phyloP scores from a whole-genome alignment of 2,888 invertebrate species.

The Drosophila niveifrons region DNA sequence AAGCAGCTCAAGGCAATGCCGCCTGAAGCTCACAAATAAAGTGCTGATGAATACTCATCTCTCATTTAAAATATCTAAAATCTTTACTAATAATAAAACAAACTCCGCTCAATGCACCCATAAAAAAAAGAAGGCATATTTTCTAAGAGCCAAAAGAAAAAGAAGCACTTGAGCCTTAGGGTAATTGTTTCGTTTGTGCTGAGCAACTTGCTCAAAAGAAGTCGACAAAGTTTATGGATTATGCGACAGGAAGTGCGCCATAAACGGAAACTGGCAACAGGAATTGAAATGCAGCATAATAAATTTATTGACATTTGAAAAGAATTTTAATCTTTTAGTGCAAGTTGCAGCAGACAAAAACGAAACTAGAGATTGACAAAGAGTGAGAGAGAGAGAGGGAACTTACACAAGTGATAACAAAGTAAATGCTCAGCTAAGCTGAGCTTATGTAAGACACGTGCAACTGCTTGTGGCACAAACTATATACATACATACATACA shows the following conservation, averaged over 20 bases:
- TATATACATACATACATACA: neutral
- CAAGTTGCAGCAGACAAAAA: neutral
- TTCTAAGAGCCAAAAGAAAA: neutral
- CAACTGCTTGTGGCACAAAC: conserved; percentile 11
- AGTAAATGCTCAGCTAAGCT: conserved; percentile 16
- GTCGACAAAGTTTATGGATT: neutral
- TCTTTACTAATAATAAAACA: neutral
- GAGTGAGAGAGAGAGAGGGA: neutral
- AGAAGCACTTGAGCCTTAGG: neutral
- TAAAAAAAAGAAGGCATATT: neutral
- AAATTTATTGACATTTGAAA: conserved; percentile 24
- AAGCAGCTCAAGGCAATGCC: neutral
- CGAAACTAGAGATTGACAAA: neutral
- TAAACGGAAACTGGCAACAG: conserved; percentile 8
- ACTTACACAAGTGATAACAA: conserved; percentile 12
- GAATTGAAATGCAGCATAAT: conserved; percentile 27
- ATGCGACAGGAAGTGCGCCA: conserved; percentile 1
- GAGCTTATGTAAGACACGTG: conserved; percentile 35
- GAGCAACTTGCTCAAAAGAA: neutral
- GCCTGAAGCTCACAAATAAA: neutral
- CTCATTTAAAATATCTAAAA: neutral
- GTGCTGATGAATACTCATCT: neutral
- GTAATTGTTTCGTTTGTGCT: neutral
- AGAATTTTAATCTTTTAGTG: conserved; percentile 26
- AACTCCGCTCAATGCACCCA: neutral